phyloP scores from a whole-genome alignment of 1,140 invertebrate genomes.

The Copidosoma floridanum region DNA sequence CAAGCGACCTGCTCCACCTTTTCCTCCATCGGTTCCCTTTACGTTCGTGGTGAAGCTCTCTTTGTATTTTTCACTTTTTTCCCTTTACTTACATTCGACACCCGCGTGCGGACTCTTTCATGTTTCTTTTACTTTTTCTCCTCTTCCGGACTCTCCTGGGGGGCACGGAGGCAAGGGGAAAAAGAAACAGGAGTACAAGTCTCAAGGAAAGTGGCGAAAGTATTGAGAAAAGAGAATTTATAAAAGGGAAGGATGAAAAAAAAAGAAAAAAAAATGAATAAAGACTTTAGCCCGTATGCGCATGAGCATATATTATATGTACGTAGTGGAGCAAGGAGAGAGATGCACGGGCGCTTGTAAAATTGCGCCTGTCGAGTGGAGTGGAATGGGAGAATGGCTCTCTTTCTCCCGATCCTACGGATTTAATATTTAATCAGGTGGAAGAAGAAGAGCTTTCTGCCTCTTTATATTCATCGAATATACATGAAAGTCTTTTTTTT shows the following conservation, averaged over 20 bases:
- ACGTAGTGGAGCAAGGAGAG: too few relatives aligned
- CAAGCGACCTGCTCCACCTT: constrained; percentile 4
- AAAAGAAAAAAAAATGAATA: neutral
- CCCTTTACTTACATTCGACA: neutral
- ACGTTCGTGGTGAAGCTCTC: too few relatives aligned
- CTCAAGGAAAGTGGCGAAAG: constrained; percentile 5
- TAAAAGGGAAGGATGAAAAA: too few relatives aligned
- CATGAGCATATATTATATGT: too few relatives aligned
- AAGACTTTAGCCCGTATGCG: too few relatives aligned
- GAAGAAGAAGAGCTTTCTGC: neutral
- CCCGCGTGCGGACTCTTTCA: constrained; percentile 4
- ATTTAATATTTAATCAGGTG: constrained; percentile 11
- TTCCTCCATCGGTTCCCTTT: too few relatives aligned
- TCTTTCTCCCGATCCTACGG: too few relatives aligned
- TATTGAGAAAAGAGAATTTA: constrained; percentile 13
- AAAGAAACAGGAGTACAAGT: constrained; percentile 9
- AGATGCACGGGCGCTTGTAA: too few relatives aligned
- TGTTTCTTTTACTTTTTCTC: constrained; percentile 10
- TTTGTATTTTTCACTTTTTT: neutral
- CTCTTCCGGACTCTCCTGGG: neutral
- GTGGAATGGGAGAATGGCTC: too few relatives aligned
- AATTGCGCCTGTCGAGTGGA: too few relatives aligned
- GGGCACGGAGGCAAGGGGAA: neutral
- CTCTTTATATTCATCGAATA: constrained; percentile 6
- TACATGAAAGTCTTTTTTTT: neutral